Conservation (phyloP, 2,888 invertebrate species). For the Andrena minutula region DNA sequence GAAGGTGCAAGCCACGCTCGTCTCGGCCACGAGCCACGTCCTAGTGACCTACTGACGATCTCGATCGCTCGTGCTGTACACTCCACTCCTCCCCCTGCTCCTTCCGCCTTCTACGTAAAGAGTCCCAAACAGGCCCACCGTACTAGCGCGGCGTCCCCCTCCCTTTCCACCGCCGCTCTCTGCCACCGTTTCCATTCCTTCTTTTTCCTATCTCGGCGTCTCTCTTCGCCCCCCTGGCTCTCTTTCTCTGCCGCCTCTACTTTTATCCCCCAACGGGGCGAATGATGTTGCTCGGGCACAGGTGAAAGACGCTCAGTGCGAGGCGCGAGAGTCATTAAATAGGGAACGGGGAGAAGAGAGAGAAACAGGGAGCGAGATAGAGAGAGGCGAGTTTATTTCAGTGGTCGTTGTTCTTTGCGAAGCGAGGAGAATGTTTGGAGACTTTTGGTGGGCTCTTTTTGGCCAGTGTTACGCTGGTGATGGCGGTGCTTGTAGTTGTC, state of each 20-base stretch:
- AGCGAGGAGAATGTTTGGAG: background rate
- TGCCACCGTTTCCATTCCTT: slow-evolving; percentile 46
- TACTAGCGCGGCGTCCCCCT: slow-evolving; percentile 36
- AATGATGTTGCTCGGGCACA: slow-evolving; percentile 60
- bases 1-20: slow-evolving; percentile 82
- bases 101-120: slow-evolving; percentile 53
- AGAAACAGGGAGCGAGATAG: background rate
- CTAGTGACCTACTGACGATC: slow-evolving; percentile 84
- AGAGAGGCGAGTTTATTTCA: slow-evolving; percentile 48
- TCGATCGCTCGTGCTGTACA: slow-evolving; percentile 73
- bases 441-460: slow-evolving; percentile 15
- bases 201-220: slow-evolving; percentile 25
- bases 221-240: background rate
- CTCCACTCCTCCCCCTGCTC: slow-evolving; percentile 63
- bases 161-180: slow-evolving; percentile 39
- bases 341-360: slow-evolving; percentile 18
- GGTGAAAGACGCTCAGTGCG: slow-evolving; percentile 72
- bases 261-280: slow-evolving; percentile 12
- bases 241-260: background rate
- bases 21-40: slow-evolving; percentile 83
- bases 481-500: too few species aligned
- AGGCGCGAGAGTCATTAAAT: slow-evolving; percentile 57
- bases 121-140: slow-evolving; percentile 71
- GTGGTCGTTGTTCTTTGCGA: slow-evolving; percentile 30
- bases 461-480: background rate